Percentiles rank a stretch among this genome's conserved stretches.
phyloP scores from a whole-genome alignment of 2,888 invertebrate species.

The Ophonus ardosiacus region DNA sequence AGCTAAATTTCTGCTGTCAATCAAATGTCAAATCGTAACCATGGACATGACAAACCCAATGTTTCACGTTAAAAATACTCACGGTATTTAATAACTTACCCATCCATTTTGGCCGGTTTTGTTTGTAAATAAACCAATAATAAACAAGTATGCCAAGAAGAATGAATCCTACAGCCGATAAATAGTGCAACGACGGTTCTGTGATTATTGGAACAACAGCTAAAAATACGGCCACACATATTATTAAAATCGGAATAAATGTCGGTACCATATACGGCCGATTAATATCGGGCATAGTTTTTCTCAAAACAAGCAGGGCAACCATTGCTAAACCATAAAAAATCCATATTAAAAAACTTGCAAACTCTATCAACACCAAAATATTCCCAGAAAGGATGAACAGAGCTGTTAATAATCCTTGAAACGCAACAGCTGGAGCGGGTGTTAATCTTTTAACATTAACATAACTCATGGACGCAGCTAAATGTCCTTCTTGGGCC shows the following conservation, averaged over 20 bases:
- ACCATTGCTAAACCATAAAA: slow-evolving; percentile 92
- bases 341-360: slow-evolving; percentile 92
- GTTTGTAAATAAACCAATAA: slow-evolving; percentile 85
- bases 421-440: slow-evolving; percentile 88
- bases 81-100: slow-evolving; percentile 79
- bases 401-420: slow-evolving; percentile 84
- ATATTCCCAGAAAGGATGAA: slow-evolving; percentile 88
- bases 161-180: slow-evolving; percentile 86
- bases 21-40: too few relatives aligned
- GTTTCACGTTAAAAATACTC: slow-evolving; percentile 10
- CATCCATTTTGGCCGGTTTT: slow-evolving; percentile 80
- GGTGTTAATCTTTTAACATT: slow-evolving; percentile 87
- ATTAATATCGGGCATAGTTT: slow-evolving; percentile 81
- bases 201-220: slow-evolving; percentile 86
- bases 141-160: slow-evolving; percentile 84
- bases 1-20: too few relatives aligned
- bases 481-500: slow-evolving; percentile 88
- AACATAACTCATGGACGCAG: slow-evolving; percentile 87
- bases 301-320: slow-evolving; percentile 85
- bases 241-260: slow-evolving; percentile 84
- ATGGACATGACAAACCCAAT: background rate
- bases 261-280: slow-evolving; percentile 88
- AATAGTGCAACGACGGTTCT: slow-evolving; percentile 86
- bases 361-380: slow-evolving; percentile 87
- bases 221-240: slow-evolving; percentile 84